Evolutionary conservation across 2,113 vertebrate genomes (phyloP).

Genomic region (Columbina picui): DNA sequence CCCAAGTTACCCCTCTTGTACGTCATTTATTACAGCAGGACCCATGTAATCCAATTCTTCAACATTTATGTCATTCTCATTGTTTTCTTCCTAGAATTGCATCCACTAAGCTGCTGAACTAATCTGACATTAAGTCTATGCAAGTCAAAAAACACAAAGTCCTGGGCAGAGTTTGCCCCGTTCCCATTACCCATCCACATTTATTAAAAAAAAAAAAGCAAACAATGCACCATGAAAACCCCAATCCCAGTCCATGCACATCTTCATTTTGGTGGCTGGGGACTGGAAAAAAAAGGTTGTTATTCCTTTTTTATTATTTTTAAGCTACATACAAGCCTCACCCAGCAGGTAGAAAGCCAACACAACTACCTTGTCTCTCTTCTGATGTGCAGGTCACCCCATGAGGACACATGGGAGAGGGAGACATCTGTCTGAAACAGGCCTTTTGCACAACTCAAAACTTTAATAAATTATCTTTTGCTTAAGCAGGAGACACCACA

Average conservation of each 20-base stretch:
- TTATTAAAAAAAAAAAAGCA: not conserved
- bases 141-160: not conserved
- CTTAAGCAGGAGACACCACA: not conserved
- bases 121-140: not conserved
- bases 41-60: constrained; percentile 35
- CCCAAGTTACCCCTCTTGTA: not conserved
- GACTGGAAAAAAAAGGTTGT: not conserved
- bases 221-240: not conserved
- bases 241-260: not conserved
- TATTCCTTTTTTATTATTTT: not conserved
- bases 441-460: not conserved
- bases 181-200: not conserved
- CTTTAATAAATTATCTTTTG: not conserved
- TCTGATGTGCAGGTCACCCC: not conserved
- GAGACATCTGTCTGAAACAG: not conserved
- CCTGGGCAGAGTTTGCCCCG: not conserved
- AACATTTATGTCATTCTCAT: constrained; percentile 37
- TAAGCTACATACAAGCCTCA: not conserved
- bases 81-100: constrained; percentile 51
- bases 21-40: constrained; percentile 4
- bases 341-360: not conserved
- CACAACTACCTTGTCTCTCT: not conserved
- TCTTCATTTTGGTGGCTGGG: not conserved
- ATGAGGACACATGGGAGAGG: not conserved
- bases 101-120: constrained; percentile 36